Base-by-base conservation (phyloP, 1,140 invertebrate species). In the Adelges cooleyi region DNA sequence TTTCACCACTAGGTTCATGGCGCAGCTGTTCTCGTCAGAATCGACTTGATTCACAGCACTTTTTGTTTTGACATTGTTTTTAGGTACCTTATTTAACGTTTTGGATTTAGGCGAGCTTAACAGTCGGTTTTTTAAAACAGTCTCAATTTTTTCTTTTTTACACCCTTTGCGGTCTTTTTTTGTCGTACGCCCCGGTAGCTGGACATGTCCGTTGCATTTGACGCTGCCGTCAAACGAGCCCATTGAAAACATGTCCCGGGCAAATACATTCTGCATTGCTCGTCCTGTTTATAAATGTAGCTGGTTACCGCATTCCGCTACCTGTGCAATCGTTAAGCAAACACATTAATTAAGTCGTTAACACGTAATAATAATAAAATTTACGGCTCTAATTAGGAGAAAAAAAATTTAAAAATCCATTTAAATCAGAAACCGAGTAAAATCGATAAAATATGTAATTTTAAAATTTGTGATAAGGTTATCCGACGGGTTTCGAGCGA, bases 191-290 rank as follows among this genome's bases (percentile, higher is more conserved):
- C 78, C 79, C 69, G 75, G 27, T 18, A 69, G 71, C 51, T 70
- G 71, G 51, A 80, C 77, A 71, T 80, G 79, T 76, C 79, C 78
- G 69, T 81, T 79, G 68, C 79, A 80, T 71, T 80, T 80, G 69
- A 77, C 80, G 67, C 79, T 80, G 69, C 56, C 56, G 2, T 27
- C 73, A 71, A 27, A 67, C 65, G 52, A 23, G 23, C 66, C 53
- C 44, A 67, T 46, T 25, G 52, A 67, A 52, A 70, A 70, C 69
- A 70, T 70, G 68, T 69, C 69, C 67, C 67, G 68, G 68, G 42
- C 51, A 69, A 70, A 69, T 66, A 67, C 69, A 70, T 70, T 68
- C 69, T 70, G 69, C 69, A 70, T 70, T 38, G 65, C 69, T 67
- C 69, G 59, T 33, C 27, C 13, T 0, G n/a, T 62, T 48, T 48